Base-by-base conservation (phyloP, 2,113 vertebrate genomes). In the Scophthalmus maximus region DNA sequence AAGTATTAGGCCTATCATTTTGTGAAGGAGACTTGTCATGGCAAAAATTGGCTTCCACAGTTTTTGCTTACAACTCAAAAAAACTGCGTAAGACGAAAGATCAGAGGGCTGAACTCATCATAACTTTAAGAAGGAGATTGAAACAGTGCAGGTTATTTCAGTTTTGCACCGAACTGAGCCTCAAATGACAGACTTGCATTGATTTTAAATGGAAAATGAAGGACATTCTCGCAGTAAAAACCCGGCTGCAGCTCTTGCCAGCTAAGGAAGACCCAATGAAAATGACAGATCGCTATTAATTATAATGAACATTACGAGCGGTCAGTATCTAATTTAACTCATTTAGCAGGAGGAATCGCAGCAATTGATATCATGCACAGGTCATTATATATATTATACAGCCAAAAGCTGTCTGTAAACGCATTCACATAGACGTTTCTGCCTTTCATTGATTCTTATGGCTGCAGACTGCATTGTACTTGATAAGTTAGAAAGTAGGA, bases 251-350 rank as follows among this genome's bases (percentile, higher is more conserved):
- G 85, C 58, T 46, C 65, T 64, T 82, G 83, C 72, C 79, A 85
- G 73, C 46, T 40, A 46, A 78, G 36, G 34, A 61, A 64, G 61
- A 62, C 55, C 62, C 82, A 76, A 79, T 84, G 69, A 86, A 90
- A 85, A 83, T 88, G 85, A 89, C 71, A 71, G 68, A 87, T 85
- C 47, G 73, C 79, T 73, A 83, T 87, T 79, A 82, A 82, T 90
- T 86, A 84, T 44, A 46, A 61, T 32, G 77, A 74, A 61, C 65
- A 82, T 89, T 88, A 82, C 67, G 77, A 82, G 67, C 73, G 62
- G 83, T 88, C 85, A 87, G 76, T 71, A 84, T 87, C 79, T 84
- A 89, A 89, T 87, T 82, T 86, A 62, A 77, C 66, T 82, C 73
- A 75, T 17, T 53, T 68, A 69, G 71, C 40, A 44, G 65, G 66